Evolutionary conservation across 2,888 invertebrate species (phyloP).

Genomic region (Andrena marginata): DNA sequence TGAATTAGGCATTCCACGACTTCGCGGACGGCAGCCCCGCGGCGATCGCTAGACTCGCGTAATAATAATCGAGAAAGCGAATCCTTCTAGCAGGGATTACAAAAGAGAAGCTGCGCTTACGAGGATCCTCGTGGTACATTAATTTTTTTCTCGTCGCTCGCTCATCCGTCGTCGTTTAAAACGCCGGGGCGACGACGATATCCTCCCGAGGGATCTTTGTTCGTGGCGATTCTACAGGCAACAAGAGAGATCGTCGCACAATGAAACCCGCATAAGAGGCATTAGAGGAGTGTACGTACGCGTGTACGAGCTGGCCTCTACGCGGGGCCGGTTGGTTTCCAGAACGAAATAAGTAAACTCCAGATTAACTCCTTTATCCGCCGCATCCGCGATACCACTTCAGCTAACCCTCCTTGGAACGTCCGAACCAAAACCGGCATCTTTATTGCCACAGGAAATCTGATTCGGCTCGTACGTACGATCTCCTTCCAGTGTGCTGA

Average conservation of each 20-base stretch:
- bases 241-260: constrained; percentile 68
- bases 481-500: no score
- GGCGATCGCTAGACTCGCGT: neutral
- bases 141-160: constrained; percentile 34
- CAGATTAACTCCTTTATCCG: constrained; percentile 41
- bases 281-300: constrained; percentile 55
- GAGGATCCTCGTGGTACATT: constrained; percentile 3
- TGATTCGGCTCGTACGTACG: no score
- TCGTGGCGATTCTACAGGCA: constrained; percentile 62
- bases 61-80: neutral
- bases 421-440: neutral
- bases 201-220: constrained; percentile 58
- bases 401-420: neutral
- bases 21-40: no score
- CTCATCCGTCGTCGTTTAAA: constrained; percentile 29
- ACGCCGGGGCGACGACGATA: constrained; percentile 46
- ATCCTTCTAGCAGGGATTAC: neutral
- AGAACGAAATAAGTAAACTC: constrained; percentile 38
- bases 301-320: constrained; percentile 20
- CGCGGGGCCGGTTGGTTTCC: constrained; percentile 46
- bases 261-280: constrained; percentile 68
- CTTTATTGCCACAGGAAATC: neutral
- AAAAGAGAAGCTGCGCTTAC: neutral
- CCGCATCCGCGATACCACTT: neutral
- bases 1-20: no score